A percentile compares a stretch with the other conserved stretches of the same genome.
Evolutionary conservation across 2,888 invertebrate genomes (phyloP).

Genomic region (Xestia sexstrigata): DNA sequence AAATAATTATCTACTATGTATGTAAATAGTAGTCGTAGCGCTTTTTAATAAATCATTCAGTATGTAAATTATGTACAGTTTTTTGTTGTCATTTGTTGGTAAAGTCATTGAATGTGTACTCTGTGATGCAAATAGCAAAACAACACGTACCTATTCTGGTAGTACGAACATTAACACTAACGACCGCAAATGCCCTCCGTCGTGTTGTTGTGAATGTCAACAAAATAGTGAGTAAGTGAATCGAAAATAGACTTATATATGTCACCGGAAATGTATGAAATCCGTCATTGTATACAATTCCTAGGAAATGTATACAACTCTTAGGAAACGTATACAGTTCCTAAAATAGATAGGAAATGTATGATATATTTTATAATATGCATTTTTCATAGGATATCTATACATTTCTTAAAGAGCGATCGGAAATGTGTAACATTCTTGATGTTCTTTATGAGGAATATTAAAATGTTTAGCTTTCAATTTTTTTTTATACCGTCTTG

Average conservation of each 20-base stretch:
- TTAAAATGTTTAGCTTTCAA: too few relatives aligned
- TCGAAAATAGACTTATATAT: background rate
- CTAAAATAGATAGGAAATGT: too few relatives aligned
- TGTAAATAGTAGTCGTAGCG: background rate
- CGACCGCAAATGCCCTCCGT: background rate
- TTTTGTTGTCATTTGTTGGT: background rate
- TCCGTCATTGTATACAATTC: too few relatives aligned
- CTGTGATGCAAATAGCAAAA: conserved; percentile 15
- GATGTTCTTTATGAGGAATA: too few relatives aligned
- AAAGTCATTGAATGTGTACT: conserved; percentile 6
- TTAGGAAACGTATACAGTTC: too few relatives aligned
- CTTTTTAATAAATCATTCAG: background rate
- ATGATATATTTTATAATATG: too few relatives aligned
- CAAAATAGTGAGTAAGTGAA: background rate
- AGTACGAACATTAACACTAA: background rate
- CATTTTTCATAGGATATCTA: too few relatives aligned
- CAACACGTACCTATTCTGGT: background rate
- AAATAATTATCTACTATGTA: background rate
- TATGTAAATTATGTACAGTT: background rate
- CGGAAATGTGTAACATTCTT: too few relatives aligned
- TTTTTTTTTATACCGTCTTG: too few relatives aligned
- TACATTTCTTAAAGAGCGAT: too few relatives aligned
- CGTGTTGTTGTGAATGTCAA: background rate
- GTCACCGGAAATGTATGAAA: too few relatives aligned
- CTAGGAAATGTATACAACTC: too few relatives aligned